Evolutionary conservation across 1,140 invertebrate genomes (phyloP).

Genomic region (Ceratosolen fusciceps): DNA sequence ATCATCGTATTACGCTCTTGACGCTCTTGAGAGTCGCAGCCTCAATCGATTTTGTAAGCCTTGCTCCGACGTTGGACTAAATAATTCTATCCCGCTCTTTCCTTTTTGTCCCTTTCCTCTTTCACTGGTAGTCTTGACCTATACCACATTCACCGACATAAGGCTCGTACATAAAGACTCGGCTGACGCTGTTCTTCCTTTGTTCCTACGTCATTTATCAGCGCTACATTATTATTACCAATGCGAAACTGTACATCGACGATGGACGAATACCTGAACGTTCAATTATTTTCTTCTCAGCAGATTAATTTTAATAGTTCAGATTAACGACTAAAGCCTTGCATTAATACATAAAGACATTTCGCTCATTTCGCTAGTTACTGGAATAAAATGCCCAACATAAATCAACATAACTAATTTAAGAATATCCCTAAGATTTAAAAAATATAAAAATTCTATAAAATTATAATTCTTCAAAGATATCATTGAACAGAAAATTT

Average conservation of each 20-base stretch:
- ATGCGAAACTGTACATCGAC: background rate
- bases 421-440: no score
- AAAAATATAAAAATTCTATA: no score
- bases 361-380: no score
- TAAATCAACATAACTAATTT: no score
- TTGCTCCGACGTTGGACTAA: background rate
- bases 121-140: slow-evolving; percentile 23
- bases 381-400: no score
- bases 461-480: no score
- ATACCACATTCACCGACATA: background rate
- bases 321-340: no score
- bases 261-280: background rate
- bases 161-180: no score
- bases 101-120: background rate
- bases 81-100: background rate
- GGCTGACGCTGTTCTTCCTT: background rate
- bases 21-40: background rate
- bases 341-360: no score
- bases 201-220: slow-evolving; percentile 7
- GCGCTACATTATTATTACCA: slow-evolving; percentile 17
- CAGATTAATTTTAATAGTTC: background rate
- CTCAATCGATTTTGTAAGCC: slow-evolving; percentile 29
- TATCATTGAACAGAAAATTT: no score
- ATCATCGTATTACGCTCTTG: background rate
- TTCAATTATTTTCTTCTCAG: background rate